Conservation (phyloP, 2,797 vertebrate species). For the Scleropages formosus region DNA sequence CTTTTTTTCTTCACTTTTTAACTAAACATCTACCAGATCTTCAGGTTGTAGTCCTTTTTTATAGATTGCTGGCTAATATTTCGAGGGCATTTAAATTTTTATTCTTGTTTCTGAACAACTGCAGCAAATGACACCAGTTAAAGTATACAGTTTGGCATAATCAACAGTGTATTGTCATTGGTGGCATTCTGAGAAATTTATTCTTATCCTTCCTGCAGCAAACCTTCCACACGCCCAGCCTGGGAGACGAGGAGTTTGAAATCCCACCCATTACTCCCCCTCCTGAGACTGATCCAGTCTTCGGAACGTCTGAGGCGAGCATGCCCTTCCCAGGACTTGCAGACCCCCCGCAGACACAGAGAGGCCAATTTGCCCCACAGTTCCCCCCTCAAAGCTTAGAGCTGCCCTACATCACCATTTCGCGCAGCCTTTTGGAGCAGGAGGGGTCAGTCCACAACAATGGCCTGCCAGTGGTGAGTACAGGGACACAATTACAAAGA, state of each 20-base stretch:
- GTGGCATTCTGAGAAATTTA: neutral
- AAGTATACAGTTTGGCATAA: slow-evolving; percentile 7
- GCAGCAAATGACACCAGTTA: no score
- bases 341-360: slow-evolving; percentile 77
- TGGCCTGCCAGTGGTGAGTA: slow-evolving; percentile 83
- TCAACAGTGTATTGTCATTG: slow-evolving; percentile 12
- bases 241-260: slow-evolving; percentile 97
- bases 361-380: slow-evolving; percentile 87
- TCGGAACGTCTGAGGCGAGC: slow-evolving; percentile 84
- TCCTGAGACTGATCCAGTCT: slow-evolving; percentile 83
- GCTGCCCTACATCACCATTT: slow-evolving; percentile 97
- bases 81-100: slow-evolving; percentile 7
- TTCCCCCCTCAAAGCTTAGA: slow-evolving; percentile 97
- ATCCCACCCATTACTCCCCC: slow-evolving; percentile 97
- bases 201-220: slow-evolving; percentile 49
- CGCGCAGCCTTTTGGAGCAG: slow-evolving; percentile 91
- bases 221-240: slow-evolving; percentile 96
- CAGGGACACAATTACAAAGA: neutral
- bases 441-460: slow-evolving; percentile 80
- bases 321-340: slow-evolving; percentile 83
- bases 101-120: neutral
- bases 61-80: slow-evolving; percentile 49
- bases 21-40: slow-evolving; percentile 62
- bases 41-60: slow-evolving; percentile 62
- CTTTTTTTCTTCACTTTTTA: slow-evolving; percentile 61